Base-by-base conservation (phyloP, 2,113 vertebrate species). In the Vulpes vulpes region DNA sequence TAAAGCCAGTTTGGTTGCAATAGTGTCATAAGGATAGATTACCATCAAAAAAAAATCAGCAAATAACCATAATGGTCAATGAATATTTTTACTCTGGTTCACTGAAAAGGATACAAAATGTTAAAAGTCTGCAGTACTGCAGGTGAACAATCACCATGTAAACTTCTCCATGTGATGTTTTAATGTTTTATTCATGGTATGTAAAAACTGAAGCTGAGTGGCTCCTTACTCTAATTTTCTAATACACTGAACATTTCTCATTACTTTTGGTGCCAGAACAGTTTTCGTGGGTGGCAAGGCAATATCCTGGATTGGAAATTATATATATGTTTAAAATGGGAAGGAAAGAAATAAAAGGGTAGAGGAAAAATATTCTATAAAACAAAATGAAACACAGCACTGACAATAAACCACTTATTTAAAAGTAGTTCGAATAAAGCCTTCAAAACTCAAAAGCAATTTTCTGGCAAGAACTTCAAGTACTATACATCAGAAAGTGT, bases 1-100 rank as follows among this genome's bases (percentile, higher is more conserved):
- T 98, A 99, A 98, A 98, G 98, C 98, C 98, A 98, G 98, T 98
- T 98, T 98, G 97, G 99, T 98, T 98, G 98, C 98, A 98, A 98
- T 82, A 98, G 98, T 98, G 98, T 98, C 96, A 85, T 98, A 99
- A 99, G 98, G 98, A 99, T 99, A 98, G 98, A 99, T 98, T 98
- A 99, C 99, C 98, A 98, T 97, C 94, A 96, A 80, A 12, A 43
- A 85, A 43, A 69, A 65, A 97, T 97, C 98, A 98, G 99, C 98
- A 94, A 99, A 98, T 98, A 98, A 99, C 98, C 99, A 98, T 94
- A 98, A 98, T 96, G 98, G 97, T 98, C 98, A 97, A 98, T 97
- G 98, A 98, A 96, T 98, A 97, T 98, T 98, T 98, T 98, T 98
- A 98, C 98, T 98, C 96, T 98, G 96, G 97, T 99, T 99, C 65